These are phyloP conservation scores for Muscicapa adusta DNA, from an alignment of 2,113 vertebrate species.

Conservation along the genomic window DNA sequence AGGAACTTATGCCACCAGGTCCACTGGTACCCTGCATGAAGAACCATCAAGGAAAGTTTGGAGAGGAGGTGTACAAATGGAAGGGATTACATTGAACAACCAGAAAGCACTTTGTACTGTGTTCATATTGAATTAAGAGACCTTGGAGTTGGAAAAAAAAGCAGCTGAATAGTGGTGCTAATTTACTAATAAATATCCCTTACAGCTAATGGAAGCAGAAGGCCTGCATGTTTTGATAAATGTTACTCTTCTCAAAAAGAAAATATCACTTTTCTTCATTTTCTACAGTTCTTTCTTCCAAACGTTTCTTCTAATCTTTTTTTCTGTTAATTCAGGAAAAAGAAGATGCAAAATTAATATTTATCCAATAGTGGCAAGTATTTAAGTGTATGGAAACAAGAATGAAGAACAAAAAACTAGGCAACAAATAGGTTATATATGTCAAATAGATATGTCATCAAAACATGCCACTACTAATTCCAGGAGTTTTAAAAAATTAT, in stretches of 20 bases:
- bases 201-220: neutral
- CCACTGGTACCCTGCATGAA: rapidly evolving
- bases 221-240: neutral
- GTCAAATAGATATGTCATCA: neutral
- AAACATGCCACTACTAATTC: neutral
- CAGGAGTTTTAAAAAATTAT: neutral
- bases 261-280: neutral
- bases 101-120: neutral
- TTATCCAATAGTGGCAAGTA: neutral
- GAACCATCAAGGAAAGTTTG: neutral
- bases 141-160: neutral
- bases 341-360: neutral
- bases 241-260: neutral
- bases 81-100: neutral
- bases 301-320: neutral
- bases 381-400: neutral
- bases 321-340: neutral
- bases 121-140: neutral
- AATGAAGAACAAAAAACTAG: neutral
- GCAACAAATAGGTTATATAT: neutral
- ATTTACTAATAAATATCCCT: neutral
- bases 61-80: neutral
- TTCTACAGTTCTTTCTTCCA: neutral
- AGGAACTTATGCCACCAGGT: neutral
- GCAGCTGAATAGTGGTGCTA: neutral